Evolutionary conservation across 2,888 invertebrate genomes (phyloP), one percentile per base, ranked within the genome.

Genomic region (Cosmia trapezina): DNA sequence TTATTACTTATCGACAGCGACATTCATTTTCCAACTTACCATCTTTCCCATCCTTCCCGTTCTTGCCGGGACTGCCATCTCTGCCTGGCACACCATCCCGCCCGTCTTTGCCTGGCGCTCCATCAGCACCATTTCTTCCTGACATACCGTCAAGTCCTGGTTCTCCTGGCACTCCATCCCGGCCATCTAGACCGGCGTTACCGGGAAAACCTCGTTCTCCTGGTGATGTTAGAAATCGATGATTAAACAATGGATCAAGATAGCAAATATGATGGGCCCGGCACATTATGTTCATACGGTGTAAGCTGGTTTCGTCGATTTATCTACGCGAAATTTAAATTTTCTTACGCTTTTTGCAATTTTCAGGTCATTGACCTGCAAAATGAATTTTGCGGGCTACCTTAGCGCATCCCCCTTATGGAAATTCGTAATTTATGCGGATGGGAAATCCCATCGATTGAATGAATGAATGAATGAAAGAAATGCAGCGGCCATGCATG

Each of bases 141-240:
- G 98, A 98, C 80, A 98, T 97, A 0, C 99, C 99, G 87, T 98
- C 98, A 51, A 99, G 94, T 0, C 99, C 99, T 0, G 99, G 99
- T 88, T 98, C 98, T 0, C 99, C 99, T 0, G 99, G 98, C 0
- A 99, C 97, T 5, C 99, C 99, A 85, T 99, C 98, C 70, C 98
- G 96, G 0, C 99, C 99, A 88, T 99, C 99, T 2, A 98, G 92
- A 0, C 98, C 98, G 0, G 97, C 94, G 56, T 97, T 96, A 0
- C 98, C 98, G 0, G 97, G 96, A 60, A 97, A 97, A 0, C 98
- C 98, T 51, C 97, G 97, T 85, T 97, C 97, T 45, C 98, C 98
- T 91, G 89, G 7, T 74, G 22, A 56, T 14, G 4, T 1, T 0
- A 14, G n/a, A 28, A 60, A 4, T 4, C 5, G 0, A 4, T 53